Evolutionary conservation across 2,113 vertebrate genomes (phyloP).

Genomic region (Thomomys bottae): DNA sequence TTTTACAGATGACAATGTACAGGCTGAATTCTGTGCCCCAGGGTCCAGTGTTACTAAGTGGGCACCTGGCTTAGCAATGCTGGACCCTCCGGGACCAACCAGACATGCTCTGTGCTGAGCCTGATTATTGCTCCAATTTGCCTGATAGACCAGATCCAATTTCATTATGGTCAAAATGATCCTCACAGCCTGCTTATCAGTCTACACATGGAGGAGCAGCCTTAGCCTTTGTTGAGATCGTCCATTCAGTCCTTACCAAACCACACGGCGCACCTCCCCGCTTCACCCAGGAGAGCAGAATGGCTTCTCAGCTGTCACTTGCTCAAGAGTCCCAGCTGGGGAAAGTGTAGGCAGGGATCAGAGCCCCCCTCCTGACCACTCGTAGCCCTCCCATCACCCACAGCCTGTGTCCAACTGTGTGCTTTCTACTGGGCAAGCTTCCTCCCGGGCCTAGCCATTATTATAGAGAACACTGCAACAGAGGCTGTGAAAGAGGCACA

Average conservation of each 20-base stretch:
- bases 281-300: neutral
- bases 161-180: rapidly evolving
- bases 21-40: neutral
- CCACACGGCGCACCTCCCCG: neutral
- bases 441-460: rapidly evolving
- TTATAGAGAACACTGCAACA: neutral
- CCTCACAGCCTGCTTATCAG: neutral
- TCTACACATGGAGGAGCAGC: rapidly evolving
- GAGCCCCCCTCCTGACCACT: neutral
- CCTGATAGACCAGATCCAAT: neutral
- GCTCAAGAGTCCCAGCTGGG: neutral
- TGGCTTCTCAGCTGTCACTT: neutral
- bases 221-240: neutral
- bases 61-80: neutral
- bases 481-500: neutral
- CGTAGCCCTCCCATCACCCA: neutral
- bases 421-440: no score
- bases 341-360: neutral
- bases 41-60: neutral
- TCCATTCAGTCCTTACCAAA: neutral
- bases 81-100: no score
- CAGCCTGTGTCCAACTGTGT: neutral
- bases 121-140: neutral
- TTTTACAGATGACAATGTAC: neutral
- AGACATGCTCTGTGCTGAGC: neutral